These are phyloP conservation scores for Pantherophis guttatus DNA, from an alignment of 2,113 vertebrate genomes.

Conservation along the genomic window DNA sequence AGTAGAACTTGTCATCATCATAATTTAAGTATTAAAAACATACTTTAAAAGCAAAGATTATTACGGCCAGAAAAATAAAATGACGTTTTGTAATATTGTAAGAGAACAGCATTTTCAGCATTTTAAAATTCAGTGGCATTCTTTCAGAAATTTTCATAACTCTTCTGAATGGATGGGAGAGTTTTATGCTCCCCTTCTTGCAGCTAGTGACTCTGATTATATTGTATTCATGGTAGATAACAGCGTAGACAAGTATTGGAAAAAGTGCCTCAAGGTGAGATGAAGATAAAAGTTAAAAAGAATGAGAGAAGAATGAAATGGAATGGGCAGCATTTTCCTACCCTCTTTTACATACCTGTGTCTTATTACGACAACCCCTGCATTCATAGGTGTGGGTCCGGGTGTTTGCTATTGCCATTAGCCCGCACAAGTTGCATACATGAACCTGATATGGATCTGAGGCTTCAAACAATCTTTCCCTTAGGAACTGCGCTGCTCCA, in stretches of 20 bases:
- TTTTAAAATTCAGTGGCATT: background rate
- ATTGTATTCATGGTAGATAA: no score
- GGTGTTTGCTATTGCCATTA: constrained; percentile 98
- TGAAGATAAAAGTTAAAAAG: background rate
- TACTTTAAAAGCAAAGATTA: background rate
- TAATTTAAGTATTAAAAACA: background rate
- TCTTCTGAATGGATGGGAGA: background rate
- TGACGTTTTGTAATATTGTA: background rate
- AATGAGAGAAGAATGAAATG: background rate
- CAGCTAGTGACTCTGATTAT: background rate
- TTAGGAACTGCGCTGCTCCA: constrained; percentile 93
- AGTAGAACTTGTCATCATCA: background rate
- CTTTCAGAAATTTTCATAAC: background rate
- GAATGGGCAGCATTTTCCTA: background rate
- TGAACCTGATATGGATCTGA: constrained; percentile 98
- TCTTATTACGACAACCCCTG: constrained; percentile 95
- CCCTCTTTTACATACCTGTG: constrained; percentile 77
- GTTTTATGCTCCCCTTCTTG: background rate
- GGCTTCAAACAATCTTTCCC: constrained; percentile 92
- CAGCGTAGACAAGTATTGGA: background rate
- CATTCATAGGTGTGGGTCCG: constrained; percentile 97
- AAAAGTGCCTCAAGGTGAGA: background rate
- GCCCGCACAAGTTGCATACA: constrained; percentile 94
- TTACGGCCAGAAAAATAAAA: background rate
- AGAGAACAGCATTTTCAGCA: background rate